A percentile compares a stretch with the other conserved stretches of the same genome.
Evolutionary conservation across 1,140 invertebrate genomes (phyloP).

Genomic region (Nasonia longicornis): DNA sequence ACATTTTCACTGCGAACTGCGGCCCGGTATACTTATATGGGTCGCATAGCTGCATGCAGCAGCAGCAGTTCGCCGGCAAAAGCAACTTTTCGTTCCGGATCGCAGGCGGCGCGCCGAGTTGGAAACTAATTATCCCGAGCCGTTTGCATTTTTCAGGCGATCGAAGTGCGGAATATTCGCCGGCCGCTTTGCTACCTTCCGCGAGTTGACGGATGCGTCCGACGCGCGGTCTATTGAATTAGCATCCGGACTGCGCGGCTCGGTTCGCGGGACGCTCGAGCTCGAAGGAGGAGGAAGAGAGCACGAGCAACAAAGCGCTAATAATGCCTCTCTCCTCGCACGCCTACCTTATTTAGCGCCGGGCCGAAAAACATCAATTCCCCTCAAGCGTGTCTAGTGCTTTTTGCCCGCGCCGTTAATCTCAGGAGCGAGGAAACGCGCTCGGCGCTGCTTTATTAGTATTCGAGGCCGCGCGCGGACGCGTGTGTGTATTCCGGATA

Average conservation of each 20-base stretch:
- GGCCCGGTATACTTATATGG: no score
- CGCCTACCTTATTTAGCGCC: not conserved
- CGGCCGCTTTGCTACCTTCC: not conserved
- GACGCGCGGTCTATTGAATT: not conserved
- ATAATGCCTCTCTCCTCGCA: no score
- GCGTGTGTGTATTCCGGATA: not conserved
- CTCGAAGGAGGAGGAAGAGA: no score
- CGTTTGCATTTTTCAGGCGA: not conserved
- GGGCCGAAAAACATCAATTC: not conserved
- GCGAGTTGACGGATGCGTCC: not conserved
- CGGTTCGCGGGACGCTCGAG: no score
- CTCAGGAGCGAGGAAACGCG: not conserved
- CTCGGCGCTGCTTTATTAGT: slow-evolving; percentile 22
- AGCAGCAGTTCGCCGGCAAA: not conserved
- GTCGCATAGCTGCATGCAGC: no score
- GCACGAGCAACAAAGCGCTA: no score
- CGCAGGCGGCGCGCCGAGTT: not conserved
- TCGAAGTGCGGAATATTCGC: not conserved
- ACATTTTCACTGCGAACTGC: not conserved
- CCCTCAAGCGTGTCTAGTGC: not conserved
- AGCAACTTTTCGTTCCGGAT: slow-evolving; percentile 12
- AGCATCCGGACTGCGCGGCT: not conserved
- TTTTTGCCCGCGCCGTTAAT: slow-evolving; percentile 22
- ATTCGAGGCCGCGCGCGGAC: slow-evolving; percentile 2
- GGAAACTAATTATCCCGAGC: not conserved